These are phyloP conservation scores for Phaonia tiefii DNA, from an alignment of 2,888 invertebrate genomes.

Conservation along the genomic window DNA sequence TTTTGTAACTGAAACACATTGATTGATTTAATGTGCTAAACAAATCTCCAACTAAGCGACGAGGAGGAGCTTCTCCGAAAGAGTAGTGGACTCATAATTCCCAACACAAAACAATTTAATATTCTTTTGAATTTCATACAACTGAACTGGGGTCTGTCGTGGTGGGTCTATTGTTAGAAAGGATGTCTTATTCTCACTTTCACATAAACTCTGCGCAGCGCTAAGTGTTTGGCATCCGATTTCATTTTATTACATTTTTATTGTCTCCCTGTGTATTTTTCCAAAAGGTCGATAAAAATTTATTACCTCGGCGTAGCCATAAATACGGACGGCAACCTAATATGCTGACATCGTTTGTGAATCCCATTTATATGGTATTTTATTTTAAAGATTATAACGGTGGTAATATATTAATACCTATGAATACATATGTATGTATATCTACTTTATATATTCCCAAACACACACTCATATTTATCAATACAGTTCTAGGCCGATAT, in stretches of 20 bases:
- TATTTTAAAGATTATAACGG: not conserved
- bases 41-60: not conserved
- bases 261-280: conserved; percentile 37
- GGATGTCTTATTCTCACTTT: conserved; percentile 27
- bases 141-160: not conserved
- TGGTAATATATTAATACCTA: not conserved
- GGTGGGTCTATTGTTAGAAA: conserved; percentile 16
- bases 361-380: conserved; percentile 6
- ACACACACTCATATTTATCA: too few species aligned
- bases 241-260: conserved; percentile 65
- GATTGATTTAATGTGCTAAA: not conserved
- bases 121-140: too few species aligned
- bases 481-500: too few species aligned
- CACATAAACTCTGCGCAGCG: not conserved
- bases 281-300: conserved; percentile 57
- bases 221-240: conserved; percentile 59
- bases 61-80: not conserved
- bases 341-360: conserved; percentile 52
- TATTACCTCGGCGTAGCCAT: conserved; percentile 57
- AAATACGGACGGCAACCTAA: conserved; percentile 61
- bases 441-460: too few species aligned
- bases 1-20: not conserved
- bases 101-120: not conserved
- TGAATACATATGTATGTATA: too few species aligned
- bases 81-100: not conserved